phyloP scores from a whole-genome alignment of 2,797 vertebrate species.

The Dendrocincla tyrannina region DNA sequence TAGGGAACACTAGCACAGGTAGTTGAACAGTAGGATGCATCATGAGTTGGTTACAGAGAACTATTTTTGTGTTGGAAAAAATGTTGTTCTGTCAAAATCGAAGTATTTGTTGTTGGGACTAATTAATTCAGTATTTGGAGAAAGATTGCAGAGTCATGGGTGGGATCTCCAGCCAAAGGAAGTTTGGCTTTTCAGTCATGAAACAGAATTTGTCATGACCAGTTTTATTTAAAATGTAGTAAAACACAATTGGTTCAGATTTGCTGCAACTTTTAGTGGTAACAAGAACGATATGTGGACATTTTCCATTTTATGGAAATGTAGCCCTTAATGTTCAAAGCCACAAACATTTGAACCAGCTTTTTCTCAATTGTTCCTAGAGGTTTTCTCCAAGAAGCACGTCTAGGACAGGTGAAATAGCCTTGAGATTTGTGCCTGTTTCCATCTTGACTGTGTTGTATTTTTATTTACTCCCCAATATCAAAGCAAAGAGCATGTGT shows the following conservation, averaged over 20 bases:
- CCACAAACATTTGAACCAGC: not conserved
- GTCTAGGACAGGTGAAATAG: not conserved
- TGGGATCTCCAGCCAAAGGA: not conserved
- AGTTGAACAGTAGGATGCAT: fast-evolving
- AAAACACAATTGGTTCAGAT: not conserved
- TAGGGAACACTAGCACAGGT: not conserved
- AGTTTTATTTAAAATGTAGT: not conserved
- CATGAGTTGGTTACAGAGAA: not conserved
- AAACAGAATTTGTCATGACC: not conserved
- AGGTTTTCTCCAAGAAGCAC: not conserved
- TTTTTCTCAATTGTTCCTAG: not conserved
- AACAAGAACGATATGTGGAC: not conserved
- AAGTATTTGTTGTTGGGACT: not conserved
- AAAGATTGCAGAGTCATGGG: not conserved
- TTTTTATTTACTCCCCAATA: not conserved
- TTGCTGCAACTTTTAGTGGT: not conserved
- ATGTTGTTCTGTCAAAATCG: not conserved
- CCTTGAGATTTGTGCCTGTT: not conserved
- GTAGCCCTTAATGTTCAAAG: not conserved
- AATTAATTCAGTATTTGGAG: not conserved
- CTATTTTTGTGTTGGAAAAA: not conserved
- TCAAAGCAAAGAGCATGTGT: not conserved
- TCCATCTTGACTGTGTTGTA: not conserved
- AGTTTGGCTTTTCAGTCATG: not conserved
- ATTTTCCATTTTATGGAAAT: not conserved